Base-by-base conservation (phyloP, 1,140 invertebrate genomes). In the Drosophila lacteicornis region DNA sequence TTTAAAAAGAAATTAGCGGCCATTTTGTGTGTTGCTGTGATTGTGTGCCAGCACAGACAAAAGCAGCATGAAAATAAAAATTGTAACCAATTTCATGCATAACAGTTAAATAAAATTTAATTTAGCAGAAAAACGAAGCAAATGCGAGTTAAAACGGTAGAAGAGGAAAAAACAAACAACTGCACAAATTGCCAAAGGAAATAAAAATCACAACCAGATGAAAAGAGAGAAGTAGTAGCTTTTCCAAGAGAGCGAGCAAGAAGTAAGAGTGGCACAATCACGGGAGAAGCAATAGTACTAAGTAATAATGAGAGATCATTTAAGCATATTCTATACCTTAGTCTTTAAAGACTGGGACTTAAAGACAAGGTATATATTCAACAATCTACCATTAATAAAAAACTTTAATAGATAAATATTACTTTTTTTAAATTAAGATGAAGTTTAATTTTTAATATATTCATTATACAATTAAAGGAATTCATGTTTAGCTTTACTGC, bases 51-150 rank as follows among this genome's bases (percentile, higher is more conserved):
- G 43, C 40, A 22, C 76, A 74, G 57, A 74, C 82, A 85, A 70
- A 40, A 84, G 69, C 17, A 61, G 55, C 74, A 88, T 79, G 67
- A 76, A 79, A 81, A 90, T 90, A 66, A 79, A 84, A 85, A 81
- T 84, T 67, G 69, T 85, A 74, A 79, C 69, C 78, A 88, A 88
- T 90, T 87, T 71, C 85, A 62, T 78, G 77, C 77, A 87, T 79
- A 88, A 85, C 79, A 88, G 81, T 88, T 90, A 85, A 81, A 88
- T 88, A 90, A 88, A 88, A 88, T 85, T 88, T 88, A 88, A 88
- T 88, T 90, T 88, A 77, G 51, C 85, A 79, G 78, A 88, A 90
- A 85, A 84, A 62, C 73, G 65, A 58, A 69, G 33, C 40, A 42
- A 76, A 81, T 79, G 77, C 57, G 60, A 75, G 77, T 74, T 80